Conservation (phyloP, 2,113 vertebrate species). For the Paracanthobrama guichenoti region DNA sequence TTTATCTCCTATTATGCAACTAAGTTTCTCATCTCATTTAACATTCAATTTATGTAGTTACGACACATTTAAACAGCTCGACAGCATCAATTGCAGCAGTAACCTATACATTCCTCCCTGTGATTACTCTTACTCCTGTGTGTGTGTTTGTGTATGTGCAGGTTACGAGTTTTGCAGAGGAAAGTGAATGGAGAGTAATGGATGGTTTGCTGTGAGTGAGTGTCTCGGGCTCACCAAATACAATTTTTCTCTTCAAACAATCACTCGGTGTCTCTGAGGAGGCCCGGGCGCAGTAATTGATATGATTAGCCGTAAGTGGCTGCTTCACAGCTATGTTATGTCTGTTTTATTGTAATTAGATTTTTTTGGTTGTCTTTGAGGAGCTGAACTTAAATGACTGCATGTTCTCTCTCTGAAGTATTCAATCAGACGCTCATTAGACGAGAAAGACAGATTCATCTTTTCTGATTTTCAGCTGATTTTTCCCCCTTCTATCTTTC, state of each 20-base stretch:
- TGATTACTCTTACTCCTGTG: neutral
- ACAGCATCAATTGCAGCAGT: neutral
- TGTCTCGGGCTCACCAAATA: slow-evolving; percentile 51
- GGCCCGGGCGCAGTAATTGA: slow-evolving; percentile 66
- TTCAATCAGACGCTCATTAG: slow-evolving; percentile 74
- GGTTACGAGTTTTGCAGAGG: neutral
- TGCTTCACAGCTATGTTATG: slow-evolving; percentile 68
- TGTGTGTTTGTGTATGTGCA: neutral
- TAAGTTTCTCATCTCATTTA: slow-evolving; percentile 27
- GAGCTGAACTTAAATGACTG: slow-evolving; percentile 67
- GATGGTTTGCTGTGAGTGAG: slow-evolving; percentile 36
- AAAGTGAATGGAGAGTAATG: slow-evolving; percentile 33
- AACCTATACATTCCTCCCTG: slow-evolving; percentile 13
- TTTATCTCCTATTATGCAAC: neutral
- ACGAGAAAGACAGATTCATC: slow-evolving; percentile 61
- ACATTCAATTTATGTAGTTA: slow-evolving; percentile 25
- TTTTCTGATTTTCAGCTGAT: slow-evolving; percentile 65
- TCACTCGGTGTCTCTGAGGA: slow-evolving; percentile 50
- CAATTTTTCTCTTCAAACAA: slow-evolving; percentile 58
- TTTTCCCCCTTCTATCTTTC: slow-evolving; percentile 64
- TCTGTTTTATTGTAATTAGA: slow-evolving; percentile 70
- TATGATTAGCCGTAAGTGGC: slow-evolving; percentile 70
- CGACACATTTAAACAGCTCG: slow-evolving; percentile 10
- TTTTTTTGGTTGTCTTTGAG: slow-evolving; percentile 63
- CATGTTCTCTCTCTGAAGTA: slow-evolving; percentile 72